Evolutionary conservation across 2,113 vertebrate species (phyloP).

Genomic region (Bufo bufo): DNA sequence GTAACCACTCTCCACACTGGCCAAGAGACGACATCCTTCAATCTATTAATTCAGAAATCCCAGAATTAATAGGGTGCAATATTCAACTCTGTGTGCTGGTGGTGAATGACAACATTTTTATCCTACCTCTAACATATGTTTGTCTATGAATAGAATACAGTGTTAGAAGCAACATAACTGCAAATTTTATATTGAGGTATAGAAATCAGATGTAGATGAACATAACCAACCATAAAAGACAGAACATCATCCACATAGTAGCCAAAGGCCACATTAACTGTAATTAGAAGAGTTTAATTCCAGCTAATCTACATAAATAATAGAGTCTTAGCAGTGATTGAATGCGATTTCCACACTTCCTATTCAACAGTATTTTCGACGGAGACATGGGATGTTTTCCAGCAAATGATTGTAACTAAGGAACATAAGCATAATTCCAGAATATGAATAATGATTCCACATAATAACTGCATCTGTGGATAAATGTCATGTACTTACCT

Average conservation of each 20-base stretch:
- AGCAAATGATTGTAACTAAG: background rate
- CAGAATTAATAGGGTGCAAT: too few relatives aligned
- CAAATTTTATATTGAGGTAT: slow-evolving; percentile 62
- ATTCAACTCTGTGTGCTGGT: background rate
- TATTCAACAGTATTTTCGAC: slow-evolving; percentile 65
- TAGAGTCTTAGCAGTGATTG: slow-evolving; percentile 63
- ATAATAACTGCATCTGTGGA: background rate
- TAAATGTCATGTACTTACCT: background rate
- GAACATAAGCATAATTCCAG: background rate
- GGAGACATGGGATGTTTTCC: slow-evolving; percentile 54
- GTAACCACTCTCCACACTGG: too few relatives aligned
- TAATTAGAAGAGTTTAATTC: slow-evolving; percentile 76
- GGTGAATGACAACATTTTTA: background rate
- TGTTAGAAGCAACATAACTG: slow-evolving; percentile 64
- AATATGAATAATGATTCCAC: background rate
- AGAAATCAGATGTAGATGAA: slow-evolving; percentile 69
- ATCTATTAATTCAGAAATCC: too few relatives aligned
- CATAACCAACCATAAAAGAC: slow-evolving; percentile 61
- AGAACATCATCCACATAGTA: slow-evolving; percentile 62
- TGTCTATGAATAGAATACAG: background rate
- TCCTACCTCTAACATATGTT: background rate
- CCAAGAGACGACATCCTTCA: too few relatives aligned
- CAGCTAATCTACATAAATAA: slow-evolving; percentile 76
- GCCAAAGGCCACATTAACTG: slow-evolving; percentile 68
- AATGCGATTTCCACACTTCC: slow-evolving; percentile 65